Base-by-base conservation (phyloP, 2,113 vertebrate species). In the Camelus bactrianus region DNA sequence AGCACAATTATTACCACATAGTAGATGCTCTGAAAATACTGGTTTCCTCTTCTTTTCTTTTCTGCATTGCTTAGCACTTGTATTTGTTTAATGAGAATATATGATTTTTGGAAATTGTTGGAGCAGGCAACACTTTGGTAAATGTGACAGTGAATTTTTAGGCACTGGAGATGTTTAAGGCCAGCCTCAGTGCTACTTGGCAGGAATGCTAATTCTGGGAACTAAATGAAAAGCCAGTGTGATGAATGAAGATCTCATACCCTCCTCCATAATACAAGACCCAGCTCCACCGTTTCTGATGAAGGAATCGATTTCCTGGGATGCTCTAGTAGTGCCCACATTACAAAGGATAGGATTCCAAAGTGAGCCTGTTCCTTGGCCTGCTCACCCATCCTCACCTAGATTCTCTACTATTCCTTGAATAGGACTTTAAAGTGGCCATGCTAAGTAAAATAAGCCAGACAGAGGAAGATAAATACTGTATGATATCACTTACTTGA, bases 21-120 rank as follows among this genome's bases (percentile, higher is more conserved):
- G 11, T 84, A 95, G 35, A 83, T 58, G 46, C 77, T 93, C 54
- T 89, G 81, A 94, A 95, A 83, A 81, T 76, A 72, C n/a, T 64
- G 9, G 5, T 82, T 73, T 75, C 92, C 42, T 62, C 15, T 67
- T 88, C 8, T 16, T 54, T 79, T 73, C 30, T 30, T 76, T 93
- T 81, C 7, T 80, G n/a, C 82, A 73, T 79, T 96, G 20, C 30
- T 82, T 77, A 93, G n/a, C n/a, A 92, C 42, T 72, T 72, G 0
- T 58, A 35, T 90, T 93, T 88, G 4, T 75, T 50, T 91, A 80
- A 91, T 70, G 30, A 81, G 10, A 80, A n/a, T 80, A 70, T 72
- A 46, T 86, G 77, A 93, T 65, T 52, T 84, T 11, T 20, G 11
- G 42, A 52, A 91, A 93, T 3, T 69, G 62, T 62, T 72, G 35